phyloP scores from a whole-genome alignment of 2,888 invertebrate genomes.

The Encarsia formosa region DNA sequence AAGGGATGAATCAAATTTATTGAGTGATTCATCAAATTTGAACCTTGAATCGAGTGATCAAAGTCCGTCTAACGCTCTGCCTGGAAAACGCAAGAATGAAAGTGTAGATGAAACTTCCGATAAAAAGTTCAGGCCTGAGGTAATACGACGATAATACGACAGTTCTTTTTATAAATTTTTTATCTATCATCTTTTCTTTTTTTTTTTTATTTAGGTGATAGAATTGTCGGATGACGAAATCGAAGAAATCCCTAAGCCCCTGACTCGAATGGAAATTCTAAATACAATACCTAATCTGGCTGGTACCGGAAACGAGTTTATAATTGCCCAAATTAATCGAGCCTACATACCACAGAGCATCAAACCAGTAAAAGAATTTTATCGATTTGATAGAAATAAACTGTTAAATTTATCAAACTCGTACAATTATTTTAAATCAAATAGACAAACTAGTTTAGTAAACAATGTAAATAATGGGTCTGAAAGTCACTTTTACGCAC shows the following conservation, averaged over 20 bases:
- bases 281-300: slow-evolving; percentile 45
- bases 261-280: slow-evolving; percentile 44
- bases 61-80: neutral
- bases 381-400: slow-evolving; percentile 33
- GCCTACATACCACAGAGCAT: slow-evolving; percentile 41
- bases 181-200: neutral
- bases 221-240: slow-evolving; percentile 48
- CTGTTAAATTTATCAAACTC: slow-evolving; percentile 19
- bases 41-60: slow-evolving; percentile 1
- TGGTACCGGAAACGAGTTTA: slow-evolving; percentile 27
- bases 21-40: neutral
- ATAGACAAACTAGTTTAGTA: neutral
- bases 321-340: slow-evolving; percentile 35
- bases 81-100: slow-evolving; percentile 16
- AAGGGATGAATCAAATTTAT: neutral
- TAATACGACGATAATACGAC: slow-evolving; percentile 13
- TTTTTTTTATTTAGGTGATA: slow-evolving; percentile 36
- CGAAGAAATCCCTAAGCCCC: slow-evolving; percentile 40
- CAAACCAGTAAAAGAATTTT: slow-evolving; percentile 36
- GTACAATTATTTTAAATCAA: slow-evolving; percentile 4
- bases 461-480: slow-evolving; percentile 15
- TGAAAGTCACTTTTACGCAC: slow-evolving; percentile 16
- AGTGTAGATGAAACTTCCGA: neutral
- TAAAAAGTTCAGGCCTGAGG: slow-evolving; percentile 31
- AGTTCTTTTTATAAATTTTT: too few relatives aligned